Evolutionary conservation across 2,797 vertebrate genomes (phyloP).

Genomic region (Sebastes vulpes): DNA sequence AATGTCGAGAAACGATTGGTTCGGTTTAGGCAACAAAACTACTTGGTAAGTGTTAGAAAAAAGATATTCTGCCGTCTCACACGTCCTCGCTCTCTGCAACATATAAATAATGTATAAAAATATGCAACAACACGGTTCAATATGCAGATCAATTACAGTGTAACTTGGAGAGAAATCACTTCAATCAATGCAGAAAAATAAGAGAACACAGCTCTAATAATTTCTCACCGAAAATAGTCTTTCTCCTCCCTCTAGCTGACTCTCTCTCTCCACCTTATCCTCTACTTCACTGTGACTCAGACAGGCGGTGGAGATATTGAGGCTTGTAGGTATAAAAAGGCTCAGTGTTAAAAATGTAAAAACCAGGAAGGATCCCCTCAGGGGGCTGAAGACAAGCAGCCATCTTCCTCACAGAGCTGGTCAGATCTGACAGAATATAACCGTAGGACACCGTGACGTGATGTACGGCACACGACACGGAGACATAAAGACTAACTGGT

Average conservation of each 20-base stretch:
- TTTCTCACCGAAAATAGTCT: constrained; percentile 11
- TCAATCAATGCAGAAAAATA: constrained; percentile 11
- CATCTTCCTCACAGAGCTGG: constrained; percentile 8
- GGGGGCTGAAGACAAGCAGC: constrained; percentile 1
- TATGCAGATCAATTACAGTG: constrained; percentile 39
- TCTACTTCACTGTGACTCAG: constrained; percentile 1
- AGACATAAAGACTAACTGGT: constrained; percentile 1
- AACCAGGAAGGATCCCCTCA: neutral
- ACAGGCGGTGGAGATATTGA: neutral
- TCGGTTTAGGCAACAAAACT: neutral
- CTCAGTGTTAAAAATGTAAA: constrained; percentile 34
- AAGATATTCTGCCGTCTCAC: neutral
- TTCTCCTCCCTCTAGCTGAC: neutral
- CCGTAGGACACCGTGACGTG: neutral
- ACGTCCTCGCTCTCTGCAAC: neutral
- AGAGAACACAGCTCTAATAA: neutral
- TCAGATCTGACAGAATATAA: constrained; percentile 13
- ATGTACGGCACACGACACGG: neutral
- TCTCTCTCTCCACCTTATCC: neutral
- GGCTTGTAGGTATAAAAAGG: constrained; percentile 12
- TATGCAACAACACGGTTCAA: constrained; percentile 33
- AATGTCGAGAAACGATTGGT: neutral
- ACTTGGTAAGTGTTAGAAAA: neutral
- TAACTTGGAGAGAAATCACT: constrained; percentile 24
- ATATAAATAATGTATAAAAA: constrained; percentile 37